Evolutionary conservation across 53 echinoderm and acorn worm species (phyloP).

Genomic region (Henricia sp.): DNA sequence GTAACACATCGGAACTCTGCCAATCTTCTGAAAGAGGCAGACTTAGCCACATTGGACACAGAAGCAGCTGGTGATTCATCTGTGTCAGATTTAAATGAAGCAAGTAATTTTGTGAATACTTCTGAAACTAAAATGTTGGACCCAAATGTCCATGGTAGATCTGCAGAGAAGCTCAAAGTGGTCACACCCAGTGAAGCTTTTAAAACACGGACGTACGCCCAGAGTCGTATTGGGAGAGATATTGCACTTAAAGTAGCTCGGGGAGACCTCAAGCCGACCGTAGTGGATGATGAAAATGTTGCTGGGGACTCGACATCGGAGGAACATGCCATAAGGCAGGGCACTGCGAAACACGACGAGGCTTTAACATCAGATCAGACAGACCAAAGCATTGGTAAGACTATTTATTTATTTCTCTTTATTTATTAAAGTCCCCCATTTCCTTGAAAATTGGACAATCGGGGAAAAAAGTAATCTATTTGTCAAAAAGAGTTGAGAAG

Average conservation of each 20-base stretch:
- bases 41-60: not conserved
- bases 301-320: not conserved
- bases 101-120: not conserved
- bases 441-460: too few relatives aligned
- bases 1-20: not conserved
- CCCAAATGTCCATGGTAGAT: not conserved
- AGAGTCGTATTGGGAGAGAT: conserved; percentile 3
- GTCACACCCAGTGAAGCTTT: not conserved
- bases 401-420: too few relatives aligned
- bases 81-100: not conserved
- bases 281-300: conserved; percentile 38
- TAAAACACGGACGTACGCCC: not conserved
- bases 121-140: not conserved
- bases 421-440: too few relatives aligned
- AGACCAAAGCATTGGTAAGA: too few relatives aligned
- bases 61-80: not conserved
- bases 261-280: conserved; percentile 30
- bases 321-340: not conserved
- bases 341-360: not conserved
- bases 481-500: too few relatives aligned
- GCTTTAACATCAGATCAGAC: too few relatives aligned
- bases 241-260: conserved; percentile 9
- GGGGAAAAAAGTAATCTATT: too few relatives aligned
- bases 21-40: not conserved
- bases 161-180: not conserved